Base-by-base conservation (phyloP, 2,113 vertebrate genomes). In the Bolborhynchus lineola region DNA sequence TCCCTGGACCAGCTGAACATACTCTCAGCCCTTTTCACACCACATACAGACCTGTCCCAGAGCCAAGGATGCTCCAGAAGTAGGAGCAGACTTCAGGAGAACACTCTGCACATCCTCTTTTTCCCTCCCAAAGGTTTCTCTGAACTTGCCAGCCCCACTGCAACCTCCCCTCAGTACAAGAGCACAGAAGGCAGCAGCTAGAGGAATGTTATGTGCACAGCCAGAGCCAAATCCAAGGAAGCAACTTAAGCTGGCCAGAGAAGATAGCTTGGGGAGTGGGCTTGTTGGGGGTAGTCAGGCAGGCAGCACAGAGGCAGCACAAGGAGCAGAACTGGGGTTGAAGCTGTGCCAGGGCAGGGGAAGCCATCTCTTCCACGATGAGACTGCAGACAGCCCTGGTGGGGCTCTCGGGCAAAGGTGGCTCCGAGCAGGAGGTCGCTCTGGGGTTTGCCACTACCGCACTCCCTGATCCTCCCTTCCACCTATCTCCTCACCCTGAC, bases 191-290 rank as follows among this genome's bases (percentile, higher is more conserved):
- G 65, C 64, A 97, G 92, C 88, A 59, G 90, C 63, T 39, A 88
- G n/a, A 33, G 83, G 64, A 72, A 78, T 87, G 92, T 63, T 87
- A 93, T 75, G 67, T 89, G 83, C 86, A 46, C 94, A 96, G 96
- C 95, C 93, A 96, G 83, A 96, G 96, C 95, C 95, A 88, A 92
- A 72, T 41, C 86, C 8, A 1, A 85, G 83, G 74, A 95, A 95
- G 93, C 96, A 86, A 63, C 9, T 77, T 65, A 94, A 90, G 93
- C 72, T 86, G 77, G 62, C 84, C 37, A 6, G 77, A 95, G 72
- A 75, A 86, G 68, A 78, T 2, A 94, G 95, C 85, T 28, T 39
- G 42, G 72, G 86, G 82, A 53, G 50, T 42, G 88, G 72, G 91
- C 85, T 96, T 16, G 7, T 17, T 47, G 63, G 25, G 88, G 77